These are phyloP conservation scores for Gobio gobio DNA, from an alignment of 2,113 vertebrate species.

Conservation along the genomic window DNA sequence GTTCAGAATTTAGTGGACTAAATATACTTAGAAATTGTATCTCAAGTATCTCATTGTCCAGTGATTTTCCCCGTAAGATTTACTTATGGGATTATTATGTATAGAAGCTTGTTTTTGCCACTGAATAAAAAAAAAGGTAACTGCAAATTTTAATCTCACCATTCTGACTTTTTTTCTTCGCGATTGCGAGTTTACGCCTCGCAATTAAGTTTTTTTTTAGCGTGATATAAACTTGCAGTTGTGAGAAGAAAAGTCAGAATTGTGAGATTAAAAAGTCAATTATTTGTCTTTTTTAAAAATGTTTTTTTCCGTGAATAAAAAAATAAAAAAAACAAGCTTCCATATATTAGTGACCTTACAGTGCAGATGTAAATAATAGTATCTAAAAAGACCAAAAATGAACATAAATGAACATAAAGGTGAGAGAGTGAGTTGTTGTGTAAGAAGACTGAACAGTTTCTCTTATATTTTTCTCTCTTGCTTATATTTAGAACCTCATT, in stretches of 20 bases:
- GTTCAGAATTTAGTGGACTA: neutral
- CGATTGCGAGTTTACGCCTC: too few relatives aligned
- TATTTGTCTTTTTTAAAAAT: too few relatives aligned
- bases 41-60: neutral
- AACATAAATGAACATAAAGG: neutral
- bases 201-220: too few relatives aligned
- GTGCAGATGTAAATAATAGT: neutral
- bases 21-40: neutral
- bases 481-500: constrained; percentile 4
- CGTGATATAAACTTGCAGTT: too few relatives aligned
- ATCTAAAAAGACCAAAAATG: neutral
- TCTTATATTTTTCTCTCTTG: neutral
- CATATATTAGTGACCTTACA: neutral
- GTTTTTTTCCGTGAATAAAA: too few relatives aligned
- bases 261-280: too few relatives aligned
- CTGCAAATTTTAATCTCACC: too few relatives aligned
- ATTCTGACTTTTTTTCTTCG: too few relatives aligned
- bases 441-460: neutral
- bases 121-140: neutral
- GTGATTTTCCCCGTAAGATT: neutral
- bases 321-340: too few relatives aligned
- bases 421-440: neutral
- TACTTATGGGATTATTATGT: neutral
- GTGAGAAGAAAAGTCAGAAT: too few relatives aligned
- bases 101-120: neutral